phyloP scores from a whole-genome alignment of 1,140 invertebrate species.

The Hycleus phaleratus region DNA sequence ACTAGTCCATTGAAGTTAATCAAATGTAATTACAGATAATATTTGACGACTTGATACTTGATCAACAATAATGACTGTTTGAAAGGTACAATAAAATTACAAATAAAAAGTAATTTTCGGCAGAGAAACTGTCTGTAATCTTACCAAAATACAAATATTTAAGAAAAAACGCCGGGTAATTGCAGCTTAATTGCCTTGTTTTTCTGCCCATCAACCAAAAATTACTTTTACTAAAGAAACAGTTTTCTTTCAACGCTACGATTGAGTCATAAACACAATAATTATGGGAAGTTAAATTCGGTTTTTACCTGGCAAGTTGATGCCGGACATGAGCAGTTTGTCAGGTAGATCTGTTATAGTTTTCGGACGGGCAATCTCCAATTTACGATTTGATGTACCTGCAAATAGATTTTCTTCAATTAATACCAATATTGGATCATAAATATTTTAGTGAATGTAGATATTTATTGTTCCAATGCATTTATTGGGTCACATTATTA shows the following conservation, averaged over 20 bases:
- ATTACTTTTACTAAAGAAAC: too few species aligned
- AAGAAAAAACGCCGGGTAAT: neutral
- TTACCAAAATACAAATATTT: too few species aligned
- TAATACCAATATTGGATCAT: too few species aligned
- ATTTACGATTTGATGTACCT: slow-evolving; percentile 26
- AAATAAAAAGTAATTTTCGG: too few species aligned
- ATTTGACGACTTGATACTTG: neutral
- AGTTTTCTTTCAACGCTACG: too few species aligned
- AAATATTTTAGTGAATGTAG: too few species aligned
- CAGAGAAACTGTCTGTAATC: too few species aligned
- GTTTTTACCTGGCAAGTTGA: slow-evolving; percentile 47
- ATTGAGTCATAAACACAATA: too few species aligned
- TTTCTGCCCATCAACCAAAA: neutral
- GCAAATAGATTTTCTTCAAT: slow-evolving; percentile 12
- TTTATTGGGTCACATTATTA: too few species aligned
- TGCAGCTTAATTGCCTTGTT: neutral
- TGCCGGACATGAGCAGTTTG: slow-evolving; percentile 47
- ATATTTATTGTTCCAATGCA: too few species aligned
- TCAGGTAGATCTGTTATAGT: slow-evolving; percentile 48
- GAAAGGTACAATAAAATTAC: too few species aligned
- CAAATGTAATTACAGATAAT: neutral
- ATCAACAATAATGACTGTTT: slow-evolving; percentile 1
- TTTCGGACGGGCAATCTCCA: slow-evolving; percentile 38
- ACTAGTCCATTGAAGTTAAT: slow-evolving; percentile 10
- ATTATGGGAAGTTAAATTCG: neutral